phyloP scores from a whole-genome alignment of 2,888 invertebrate species.

The Plebejus anna region DNA sequence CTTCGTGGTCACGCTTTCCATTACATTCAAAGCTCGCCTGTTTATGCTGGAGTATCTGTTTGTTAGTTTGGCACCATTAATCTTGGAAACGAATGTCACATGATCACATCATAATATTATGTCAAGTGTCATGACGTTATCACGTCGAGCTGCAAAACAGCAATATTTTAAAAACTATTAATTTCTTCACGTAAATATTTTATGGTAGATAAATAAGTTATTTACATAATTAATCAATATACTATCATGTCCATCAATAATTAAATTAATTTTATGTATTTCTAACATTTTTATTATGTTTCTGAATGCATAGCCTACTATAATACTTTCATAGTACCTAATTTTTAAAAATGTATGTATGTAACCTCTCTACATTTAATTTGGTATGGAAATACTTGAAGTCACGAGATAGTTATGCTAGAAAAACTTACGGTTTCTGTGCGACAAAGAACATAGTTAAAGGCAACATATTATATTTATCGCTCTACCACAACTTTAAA shows the following conservation, averaged over 20 bases:
- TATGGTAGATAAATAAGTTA: too few relatives aligned
- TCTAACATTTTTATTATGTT: background rate
- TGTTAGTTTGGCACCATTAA: background rate
- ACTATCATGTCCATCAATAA: too few relatives aligned
- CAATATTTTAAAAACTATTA: too few relatives aligned
- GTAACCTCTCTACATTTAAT: background rate
- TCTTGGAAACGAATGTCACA: background rate
- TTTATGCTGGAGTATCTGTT: background rate
- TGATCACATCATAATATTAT: too few relatives aligned
- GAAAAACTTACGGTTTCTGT: background rate
- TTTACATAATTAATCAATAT: too few relatives aligned
- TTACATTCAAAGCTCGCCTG: slow-evolving; percentile 20
- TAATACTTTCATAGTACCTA: background rate
- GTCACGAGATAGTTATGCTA: background rate
- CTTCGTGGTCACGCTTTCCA: slow-evolving; percentile 30
- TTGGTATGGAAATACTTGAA: background rate
- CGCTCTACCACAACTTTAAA: background rate
- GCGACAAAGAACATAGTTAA: background rate
- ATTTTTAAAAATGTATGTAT: background rate
- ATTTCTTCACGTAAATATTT: background rate
- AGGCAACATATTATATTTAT: background rate
- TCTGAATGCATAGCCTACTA: background rate
- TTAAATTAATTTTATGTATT: background rate
- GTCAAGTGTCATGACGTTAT: too few relatives aligned
- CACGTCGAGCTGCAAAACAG: too few relatives aligned